A percentile compares a stretch with the other conserved stretches of the same genome.
phyloP scores from a whole-genome alignment of 1,140 invertebrate species.

The Panulirus ornatus region DNA sequence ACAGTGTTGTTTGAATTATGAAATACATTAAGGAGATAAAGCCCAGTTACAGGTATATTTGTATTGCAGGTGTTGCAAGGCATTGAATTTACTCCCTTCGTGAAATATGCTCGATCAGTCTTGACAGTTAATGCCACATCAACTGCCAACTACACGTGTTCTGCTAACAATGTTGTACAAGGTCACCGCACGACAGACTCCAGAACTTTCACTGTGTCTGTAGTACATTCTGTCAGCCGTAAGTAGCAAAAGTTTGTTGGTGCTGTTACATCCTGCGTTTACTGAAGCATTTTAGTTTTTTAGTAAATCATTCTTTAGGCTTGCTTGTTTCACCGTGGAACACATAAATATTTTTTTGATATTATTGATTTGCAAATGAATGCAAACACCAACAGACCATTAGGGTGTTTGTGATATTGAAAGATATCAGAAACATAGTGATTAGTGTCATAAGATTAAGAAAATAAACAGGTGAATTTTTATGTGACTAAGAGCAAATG shows the following conservation, averaged over 20 bases:
- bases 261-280: no score
- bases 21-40: neutral
- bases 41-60: neutral
- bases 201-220: constrained; percentile 63
- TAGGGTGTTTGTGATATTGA: no score
- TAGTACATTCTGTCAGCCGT: constrained; percentile 67
- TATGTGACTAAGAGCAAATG: no score
- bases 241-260: constrained; percentile 18
- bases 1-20: neutral
- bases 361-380: no score
- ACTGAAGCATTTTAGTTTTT: no score
- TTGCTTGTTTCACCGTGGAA: no score
- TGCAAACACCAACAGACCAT: no score
- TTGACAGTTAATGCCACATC: constrained; percentile 77
- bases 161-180: constrained; percentile 76
- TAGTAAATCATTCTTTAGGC: no score
- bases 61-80: constrained; percentile 68
- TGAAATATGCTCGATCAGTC: constrained; percentile 75
- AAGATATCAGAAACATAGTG: no score
- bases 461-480: no score
- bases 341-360: no score
- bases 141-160: constrained; percentile 77
- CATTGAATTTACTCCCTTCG: constrained; percentile 70
- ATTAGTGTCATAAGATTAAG: no score
- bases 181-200: constrained; percentile 59